A percentile compares a stretch with the other conserved stretches of the same genome.
Conservation (phyloP, 2,113 vertebrate genomes). For the Rhagologus leucostigma region DNA sequence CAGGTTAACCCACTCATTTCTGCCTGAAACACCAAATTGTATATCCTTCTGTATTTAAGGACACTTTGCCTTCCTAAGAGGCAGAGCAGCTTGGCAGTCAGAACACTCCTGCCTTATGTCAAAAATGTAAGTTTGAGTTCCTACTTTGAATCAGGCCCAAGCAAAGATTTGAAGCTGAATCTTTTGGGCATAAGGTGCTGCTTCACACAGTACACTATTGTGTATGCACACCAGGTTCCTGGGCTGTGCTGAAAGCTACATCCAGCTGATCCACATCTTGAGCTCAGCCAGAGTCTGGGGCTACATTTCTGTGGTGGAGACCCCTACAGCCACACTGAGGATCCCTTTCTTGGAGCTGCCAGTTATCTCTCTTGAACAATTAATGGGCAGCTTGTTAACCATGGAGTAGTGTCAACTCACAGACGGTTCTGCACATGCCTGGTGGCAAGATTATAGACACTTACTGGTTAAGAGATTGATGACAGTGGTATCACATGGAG, state of each 20-base stretch:
- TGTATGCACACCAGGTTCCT: background rate
- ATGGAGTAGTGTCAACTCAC: background rate
- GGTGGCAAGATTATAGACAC: background rate
- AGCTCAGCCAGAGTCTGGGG: background rate
- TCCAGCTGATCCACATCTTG: background rate
- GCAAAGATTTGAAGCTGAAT: background rate
- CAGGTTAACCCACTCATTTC: background rate
- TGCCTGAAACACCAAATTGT: background rate
- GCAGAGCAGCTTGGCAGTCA: background rate
- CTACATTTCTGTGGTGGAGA: accelerated
- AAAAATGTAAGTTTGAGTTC: background rate
- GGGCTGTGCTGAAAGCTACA: background rate
- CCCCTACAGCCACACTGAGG: background rate
- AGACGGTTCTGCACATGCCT: background rate
- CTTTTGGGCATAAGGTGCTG: background rate
- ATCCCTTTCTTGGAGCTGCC: background rate
- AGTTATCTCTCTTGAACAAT: background rate
- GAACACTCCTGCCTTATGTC: background rate
- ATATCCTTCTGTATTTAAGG: background rate
- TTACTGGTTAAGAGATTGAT: background rate
- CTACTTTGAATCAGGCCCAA: background rate
- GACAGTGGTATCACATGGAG: background rate
- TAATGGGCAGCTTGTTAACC: background rate
- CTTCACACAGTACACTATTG: background rate
- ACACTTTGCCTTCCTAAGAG: background rate